Evolutionary conservation across 2,797 vertebrate genomes (phyloP), one percentile per base, ranked within the genome.

Genomic region (Aulostomus chinensis): DNA sequence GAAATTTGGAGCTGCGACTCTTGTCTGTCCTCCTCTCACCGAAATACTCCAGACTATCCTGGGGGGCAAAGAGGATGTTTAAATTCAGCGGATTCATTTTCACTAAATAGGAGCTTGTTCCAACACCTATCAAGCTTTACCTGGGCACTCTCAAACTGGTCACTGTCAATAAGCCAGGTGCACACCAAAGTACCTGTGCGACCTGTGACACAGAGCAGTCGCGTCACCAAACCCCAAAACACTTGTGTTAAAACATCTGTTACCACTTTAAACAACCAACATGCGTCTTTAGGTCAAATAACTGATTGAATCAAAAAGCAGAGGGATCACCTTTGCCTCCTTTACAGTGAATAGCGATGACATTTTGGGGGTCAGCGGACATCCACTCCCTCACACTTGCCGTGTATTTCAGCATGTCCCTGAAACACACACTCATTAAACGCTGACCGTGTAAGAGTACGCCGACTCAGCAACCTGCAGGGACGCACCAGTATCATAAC

Each of bases 131-230:
- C 7, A 0, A 24, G 26, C 31, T 4, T 2, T 74, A 99, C 97
- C 94, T 96, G 84, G 15, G 96, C 95, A 2, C 90, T 95, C 67
- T 93, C 87, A 91, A 94, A 97, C 74, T 94, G 88, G 76, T 93
- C 91, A 31, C 86, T 92, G 82, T 97, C 93, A 53, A 98, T 92
- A 2, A 99, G 93, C 91, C 92, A 98, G 2, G 88, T 93, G 76
- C 95, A 98, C 41, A 95, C 64, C 94, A 99, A 90, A 0, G 94
- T 99, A 54, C 96, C 97, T 21, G 96, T 99, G 17, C 96, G 92
- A 16, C 97, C 97, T 99, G 74, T 54, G 61, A 80, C 30, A 77
- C 10, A 67, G 2, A 62, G 25, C n/a, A 41, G 16, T 2, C 6
- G 24, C 8, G 20, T 21, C 6, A 9, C 6, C 24, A 25, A 9